phyloP scores from a whole-genome alignment of 1,140 invertebrate genomes.

The Atta colombica region DNA sequence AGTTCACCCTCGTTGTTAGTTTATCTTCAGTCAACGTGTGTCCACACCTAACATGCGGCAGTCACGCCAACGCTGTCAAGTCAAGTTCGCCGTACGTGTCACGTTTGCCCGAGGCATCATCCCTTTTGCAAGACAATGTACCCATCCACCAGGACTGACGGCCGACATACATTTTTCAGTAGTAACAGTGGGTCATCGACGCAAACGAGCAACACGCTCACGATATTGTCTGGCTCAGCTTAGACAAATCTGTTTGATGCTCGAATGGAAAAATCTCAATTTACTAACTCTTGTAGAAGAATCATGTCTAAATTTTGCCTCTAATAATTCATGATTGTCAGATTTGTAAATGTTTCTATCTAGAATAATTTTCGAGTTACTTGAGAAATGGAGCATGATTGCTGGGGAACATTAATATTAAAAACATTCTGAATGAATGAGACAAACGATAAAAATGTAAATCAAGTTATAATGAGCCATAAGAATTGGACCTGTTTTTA shows the following conservation, averaged over 20 bases:
- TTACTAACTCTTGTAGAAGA: not conserved
- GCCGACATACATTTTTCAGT: constrained; percentile 61
- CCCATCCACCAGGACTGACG: constrained; percentile 50
- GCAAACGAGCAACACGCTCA: constrained; percentile 13
- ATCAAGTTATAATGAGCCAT: not conserved
- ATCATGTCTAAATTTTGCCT: not conserved
- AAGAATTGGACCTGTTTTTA: not conserved
- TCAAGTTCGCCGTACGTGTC: constrained; percentile 80
- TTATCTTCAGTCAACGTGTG: constrained; percentile 79
- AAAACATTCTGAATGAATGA: not conserved
- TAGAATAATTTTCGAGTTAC: not conserved
- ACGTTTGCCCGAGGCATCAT: constrained; percentile 81
- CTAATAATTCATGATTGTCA: not conserved
- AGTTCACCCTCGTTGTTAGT: constrained; percentile 63
- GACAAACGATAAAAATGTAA: not conserved
- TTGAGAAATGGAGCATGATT: not conserved
- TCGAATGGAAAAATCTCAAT: constrained; percentile 15
- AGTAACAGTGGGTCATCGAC: constrained; percentile 31
- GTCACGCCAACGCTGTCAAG: constrained; percentile 83
- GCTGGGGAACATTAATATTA: not conserved
- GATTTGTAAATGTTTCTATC: not conserved
- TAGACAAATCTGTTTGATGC: constrained; percentile 10
- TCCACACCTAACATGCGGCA: constrained; percentile 83
- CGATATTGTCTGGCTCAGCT: not conserved
- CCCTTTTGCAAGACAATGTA: constrained; percentile 75